phyloP scores from a whole-genome alignment of 2,113 vertebrate genomes.

The Ariopsis seemanni region DNA sequence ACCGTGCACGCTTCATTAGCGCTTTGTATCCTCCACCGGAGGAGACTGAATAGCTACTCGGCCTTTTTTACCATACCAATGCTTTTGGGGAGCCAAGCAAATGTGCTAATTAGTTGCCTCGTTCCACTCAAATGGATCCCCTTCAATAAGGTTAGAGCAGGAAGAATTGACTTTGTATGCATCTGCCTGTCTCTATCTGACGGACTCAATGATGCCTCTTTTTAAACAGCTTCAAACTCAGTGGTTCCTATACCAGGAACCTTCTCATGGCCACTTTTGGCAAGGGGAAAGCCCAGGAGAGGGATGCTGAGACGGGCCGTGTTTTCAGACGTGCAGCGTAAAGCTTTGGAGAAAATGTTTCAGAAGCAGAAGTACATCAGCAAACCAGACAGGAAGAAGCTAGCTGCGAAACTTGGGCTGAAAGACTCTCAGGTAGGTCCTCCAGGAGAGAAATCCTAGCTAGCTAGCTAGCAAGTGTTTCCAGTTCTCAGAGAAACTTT shows the following conservation, averaged over 20 bases:
- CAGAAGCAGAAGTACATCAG: slow-evolving; percentile 99
- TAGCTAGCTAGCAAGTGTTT: not conserved
- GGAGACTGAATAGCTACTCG: slow-evolving; percentile 77
- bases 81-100: slow-evolving; percentile 78
- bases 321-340: slow-evolving; percentile 96
- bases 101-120: slow-evolving; percentile 85
- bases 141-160: slow-evolving; percentile 53
- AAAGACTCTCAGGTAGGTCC: slow-evolving; percentile 91
- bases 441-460: not conserved
- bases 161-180: slow-evolving; percentile 55
- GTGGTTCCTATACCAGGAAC: slow-evolving; percentile 93
- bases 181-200: slow-evolving; percentile 56
- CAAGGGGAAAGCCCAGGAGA: slow-evolving; percentile 88
- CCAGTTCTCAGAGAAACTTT: not conserved
- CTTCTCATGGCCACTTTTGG: slow-evolving; percentile 90
- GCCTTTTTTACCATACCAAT: slow-evolving; percentile 86
- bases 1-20: slow-evolving; percentile 97
- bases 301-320: slow-evolving; percentile 95
- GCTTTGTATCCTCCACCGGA: slow-evolving; percentile 79
- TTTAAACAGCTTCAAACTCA: slow-evolving; percentile 77
- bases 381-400: slow-evolving; percentile 94
- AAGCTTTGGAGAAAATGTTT: slow-evolving; percentile 95
- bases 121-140: slow-evolving; percentile 75
- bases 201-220: slow-evolving; percentile 17
- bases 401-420: slow-evolving; percentile 88